Conservation (phyloP, 53 echinoderm and acorn worm genomes). For the Mesocentrotus franciscanus region DNA sequence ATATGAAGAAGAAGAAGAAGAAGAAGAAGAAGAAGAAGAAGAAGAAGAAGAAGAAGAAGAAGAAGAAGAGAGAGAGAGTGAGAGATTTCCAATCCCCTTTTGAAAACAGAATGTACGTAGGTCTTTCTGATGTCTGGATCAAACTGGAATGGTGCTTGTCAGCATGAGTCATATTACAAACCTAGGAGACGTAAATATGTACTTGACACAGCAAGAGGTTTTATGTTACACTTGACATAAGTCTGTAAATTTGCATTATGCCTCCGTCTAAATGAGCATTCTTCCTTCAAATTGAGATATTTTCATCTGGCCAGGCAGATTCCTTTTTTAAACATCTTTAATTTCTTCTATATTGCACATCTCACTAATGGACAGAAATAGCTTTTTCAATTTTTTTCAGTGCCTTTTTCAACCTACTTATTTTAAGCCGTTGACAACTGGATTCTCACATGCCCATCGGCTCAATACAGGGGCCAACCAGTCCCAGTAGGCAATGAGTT, state of each 20-base stretch:
- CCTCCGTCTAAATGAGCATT: background rate
- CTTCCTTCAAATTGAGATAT: background rate
- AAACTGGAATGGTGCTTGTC: background rate
- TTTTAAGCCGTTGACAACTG: too few species aligned
- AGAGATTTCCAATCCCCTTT: too few species aligned
- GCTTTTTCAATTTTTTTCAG: too few species aligned
- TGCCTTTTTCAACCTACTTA: too few species aligned
- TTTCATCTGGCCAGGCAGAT: background rate
- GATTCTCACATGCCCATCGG: too few species aligned
- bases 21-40: background rate
- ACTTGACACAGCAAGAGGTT: background rate
- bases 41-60: background rate
- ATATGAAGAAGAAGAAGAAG: background rate
- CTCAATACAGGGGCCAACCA: too few species aligned
- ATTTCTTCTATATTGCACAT: background rate
- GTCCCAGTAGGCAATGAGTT: too few species aligned
- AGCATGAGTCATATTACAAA: conserved; percentile 32
- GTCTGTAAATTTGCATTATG: conserved; percentile 5
- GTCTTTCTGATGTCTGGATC: background rate
- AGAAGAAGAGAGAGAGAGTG: background rate
- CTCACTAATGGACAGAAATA: background rate
- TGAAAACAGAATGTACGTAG: background rate
- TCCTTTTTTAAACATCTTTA: background rate
- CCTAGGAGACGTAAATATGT: conserved; percentile 14
- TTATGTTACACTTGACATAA: conserved; percentile 33